Base-by-base conservation (phyloP, 2,797 vertebrate genomes). In the Zenarchopterus dispar region DNA sequence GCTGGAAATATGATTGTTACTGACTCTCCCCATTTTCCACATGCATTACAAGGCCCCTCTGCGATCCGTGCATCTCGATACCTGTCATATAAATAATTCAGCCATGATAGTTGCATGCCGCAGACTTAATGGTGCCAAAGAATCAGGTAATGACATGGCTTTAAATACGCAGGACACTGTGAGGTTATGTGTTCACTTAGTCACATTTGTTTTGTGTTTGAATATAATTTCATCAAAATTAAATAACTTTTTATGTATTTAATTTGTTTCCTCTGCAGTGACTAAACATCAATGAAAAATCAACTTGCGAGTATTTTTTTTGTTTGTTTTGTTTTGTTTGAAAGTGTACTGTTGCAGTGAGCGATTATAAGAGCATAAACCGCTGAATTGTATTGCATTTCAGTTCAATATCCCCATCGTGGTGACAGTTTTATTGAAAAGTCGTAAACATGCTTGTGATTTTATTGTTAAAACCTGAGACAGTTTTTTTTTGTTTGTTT, bases 1-100 rank as follows among this genome's bases (percentile, higher is more conserved):
- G 31, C 45, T 66, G 63, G 80, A 85, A 88, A 84, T 91, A 85
- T 90, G 74, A 91, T 89, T 89, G 90, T 88, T 74, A 70, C 10
- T 64, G 81, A 75, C 86, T 85, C 76, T 82, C 67, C 71, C 59
- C 68, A 71, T 80, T 83, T 91, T 82, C 61, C 51, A 61, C 74
- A 78, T 78, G 80, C 52, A 77, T 66, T 53, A 53, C 70, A 56
- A 54, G 78, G 82, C 72, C 68, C 43, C 62, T 66, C 26, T 74
- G 64, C 31, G 16, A 77, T 69, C 69, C 15, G 1, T 50, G 51
- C 73, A 73, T 80, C 61, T 73, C 56, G 63, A 50, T 47, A 63
- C 36, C 66, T 24, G 28, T 60, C 62, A 60, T 80, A 82, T 85
- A 85, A 85, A 85, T 79, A 84, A 84, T 80, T 60, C 39, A n/a